Percentiles rank a stretch among this genome's conserved stretches.
These are phyloP conservation scores for Nesidiocoris tenuis DNA, from an alignment of 2,888 invertebrate genomes.

Conservation along the genomic window DNA sequence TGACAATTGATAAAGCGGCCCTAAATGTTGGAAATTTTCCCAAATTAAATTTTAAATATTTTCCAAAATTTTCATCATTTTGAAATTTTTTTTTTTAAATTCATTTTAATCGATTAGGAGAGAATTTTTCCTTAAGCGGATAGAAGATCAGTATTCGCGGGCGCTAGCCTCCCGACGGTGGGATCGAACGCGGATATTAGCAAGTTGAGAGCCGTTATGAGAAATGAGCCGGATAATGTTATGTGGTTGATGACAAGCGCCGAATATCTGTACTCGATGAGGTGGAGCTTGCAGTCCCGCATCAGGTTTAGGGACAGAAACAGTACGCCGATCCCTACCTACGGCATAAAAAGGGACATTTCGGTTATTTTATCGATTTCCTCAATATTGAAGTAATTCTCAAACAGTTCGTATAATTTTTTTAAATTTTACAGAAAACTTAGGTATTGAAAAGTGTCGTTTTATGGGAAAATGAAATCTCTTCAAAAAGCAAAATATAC, in stretches of 20 bases:
- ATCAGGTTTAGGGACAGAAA: slow-evolving; percentile 72
- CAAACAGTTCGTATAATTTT: background rate
- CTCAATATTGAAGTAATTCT: background rate
- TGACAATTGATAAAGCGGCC: too few species aligned
- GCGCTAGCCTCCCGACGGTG: slow-evolving; percentile 54
- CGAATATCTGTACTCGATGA: slow-evolving; percentile 67
- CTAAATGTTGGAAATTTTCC: too few species aligned
- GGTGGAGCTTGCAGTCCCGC: slow-evolving; percentile 74
- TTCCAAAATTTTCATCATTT: too few species aligned
- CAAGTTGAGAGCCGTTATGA: slow-evolving; percentile 72
- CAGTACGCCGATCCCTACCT: slow-evolving; percentile 74
- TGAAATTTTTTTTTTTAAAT: too few species aligned
- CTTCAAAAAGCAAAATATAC: too few species aligned
- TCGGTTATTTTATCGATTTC: background rate
- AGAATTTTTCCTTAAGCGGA: too few species aligned
- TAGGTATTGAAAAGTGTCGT: too few species aligned
- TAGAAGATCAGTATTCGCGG: slow-evolving; percentile 43
- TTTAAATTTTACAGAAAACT: background rate
- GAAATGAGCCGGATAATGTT: slow-evolving; percentile 69
- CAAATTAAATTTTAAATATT: too few species aligned
- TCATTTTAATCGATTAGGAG: too few species aligned
- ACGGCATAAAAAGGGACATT: slow-evolving; percentile 41
- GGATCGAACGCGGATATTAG: slow-evolving; percentile 78
- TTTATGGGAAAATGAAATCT: too few species aligned
- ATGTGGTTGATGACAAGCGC: slow-evolving; percentile 70